Percentiles rank a stretch among this genome's conserved stretches.
These are phyloP conservation scores for Sebastolobus altivelis DNA, from an alignment of 2,797 vertebrate species.

Conservation along the genomic window DNA sequence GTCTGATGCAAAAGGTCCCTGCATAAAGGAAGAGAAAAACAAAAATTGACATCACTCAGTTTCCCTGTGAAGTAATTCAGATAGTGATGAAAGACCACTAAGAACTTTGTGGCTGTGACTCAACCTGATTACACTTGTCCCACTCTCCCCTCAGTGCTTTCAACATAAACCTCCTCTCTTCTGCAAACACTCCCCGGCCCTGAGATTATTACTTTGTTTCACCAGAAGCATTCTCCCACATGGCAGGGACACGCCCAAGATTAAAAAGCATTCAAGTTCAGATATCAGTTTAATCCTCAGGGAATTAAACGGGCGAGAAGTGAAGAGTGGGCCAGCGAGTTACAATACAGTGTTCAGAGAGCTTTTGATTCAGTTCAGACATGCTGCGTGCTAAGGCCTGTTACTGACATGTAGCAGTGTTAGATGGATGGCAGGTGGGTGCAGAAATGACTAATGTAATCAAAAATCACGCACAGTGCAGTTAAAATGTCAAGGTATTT, in stretches of 20 bases:
- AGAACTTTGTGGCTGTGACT: background rate
- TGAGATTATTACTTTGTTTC: slow-evolving; percentile 23
- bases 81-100: background rate
- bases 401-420: background rate
- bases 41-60: background rate
- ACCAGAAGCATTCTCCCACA: slow-evolving; percentile 31
- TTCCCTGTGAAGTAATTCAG: background rate
- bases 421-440: slow-evolving; percentile 2
- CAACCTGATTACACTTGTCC: background rate
- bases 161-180: background rate
- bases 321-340: slow-evolving; percentile 3
- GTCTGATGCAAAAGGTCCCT: background rate
- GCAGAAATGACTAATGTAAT: background rate
- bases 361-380: background rate
- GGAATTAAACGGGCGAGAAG: slow-evolving; percentile 38
- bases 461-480: background rate
- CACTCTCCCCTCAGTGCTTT: background rate
- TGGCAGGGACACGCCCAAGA: slow-evolving; percentile 33
- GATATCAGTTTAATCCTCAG: slow-evolving; percentile 60
- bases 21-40: background rate
- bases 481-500: background rate
- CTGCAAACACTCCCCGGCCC: background rate
- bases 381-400: background rate
- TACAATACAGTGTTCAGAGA: background rate
- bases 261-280: slow-evolving; percentile 50